These are phyloP conservation scores for Coranthus polyacanthus DNA, from an alignment of 2,797 vertebrate species.

Conservation along the genomic window DNA sequence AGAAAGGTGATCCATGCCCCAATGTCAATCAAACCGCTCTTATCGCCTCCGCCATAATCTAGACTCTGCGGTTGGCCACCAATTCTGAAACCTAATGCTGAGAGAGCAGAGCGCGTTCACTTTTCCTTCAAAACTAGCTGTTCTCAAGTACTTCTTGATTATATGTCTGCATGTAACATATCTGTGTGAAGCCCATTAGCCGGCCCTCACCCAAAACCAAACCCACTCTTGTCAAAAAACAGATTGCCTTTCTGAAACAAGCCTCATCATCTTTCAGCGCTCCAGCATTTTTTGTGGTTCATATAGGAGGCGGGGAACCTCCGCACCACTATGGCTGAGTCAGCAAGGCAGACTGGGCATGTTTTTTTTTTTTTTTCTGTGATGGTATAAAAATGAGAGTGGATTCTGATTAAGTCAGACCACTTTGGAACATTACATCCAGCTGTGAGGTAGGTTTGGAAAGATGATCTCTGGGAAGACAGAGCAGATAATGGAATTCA, in stretches of 20 bases:
- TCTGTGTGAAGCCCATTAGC: conserved; percentile 53
- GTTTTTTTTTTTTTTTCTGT: conserved; percentile 38
- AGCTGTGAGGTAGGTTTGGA: conserved; percentile 10
- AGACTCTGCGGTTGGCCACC: conserved; percentile 58
- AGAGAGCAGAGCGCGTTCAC: conserved; percentile 56
- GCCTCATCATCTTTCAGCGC: conserved; percentile 58
- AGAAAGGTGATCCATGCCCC: conserved; percentile 61
- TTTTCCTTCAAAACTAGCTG: conserved; percentile 67
- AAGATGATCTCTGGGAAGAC: conserved; percentile 5
- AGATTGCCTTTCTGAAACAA: conserved; percentile 61
- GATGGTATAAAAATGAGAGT: conserved; percentile 80
- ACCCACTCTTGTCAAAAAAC: conserved; percentile 52
- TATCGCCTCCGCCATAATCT: conserved; percentile 76
- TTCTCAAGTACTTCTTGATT: conserved; percentile 74
- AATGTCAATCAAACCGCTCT: conserved; percentile 71
- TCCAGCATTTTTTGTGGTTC: conserved; percentile 6
- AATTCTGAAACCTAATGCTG: conserved; percentile 66
- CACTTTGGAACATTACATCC: conserved; percentile 44
- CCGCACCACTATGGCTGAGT: conserved; percentile 38
- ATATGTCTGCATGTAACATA: conserved; percentile 70
- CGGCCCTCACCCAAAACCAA: conserved; percentile 39
- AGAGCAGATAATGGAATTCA: conserved; percentile 13
- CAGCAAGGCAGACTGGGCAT: conserved; percentile 56
- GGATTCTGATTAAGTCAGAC: conserved; percentile 47
- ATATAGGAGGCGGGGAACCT: not conserved